phyloP scores from a whole-genome alignment of 2,888 invertebrate species.

The Aphodius granarius region DNA sequence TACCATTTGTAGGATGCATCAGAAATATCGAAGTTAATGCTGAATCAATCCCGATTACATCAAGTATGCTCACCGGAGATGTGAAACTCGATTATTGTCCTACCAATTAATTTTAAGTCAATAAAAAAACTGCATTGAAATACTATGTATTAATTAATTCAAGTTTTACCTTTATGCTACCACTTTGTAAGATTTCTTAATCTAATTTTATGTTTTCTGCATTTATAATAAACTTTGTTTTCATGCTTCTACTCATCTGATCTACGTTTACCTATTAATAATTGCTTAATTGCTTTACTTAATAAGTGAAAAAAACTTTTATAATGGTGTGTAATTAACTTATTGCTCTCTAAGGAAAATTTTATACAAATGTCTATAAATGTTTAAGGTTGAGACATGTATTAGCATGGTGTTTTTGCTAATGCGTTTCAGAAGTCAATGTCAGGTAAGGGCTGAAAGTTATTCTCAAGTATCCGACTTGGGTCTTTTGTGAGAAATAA shows the following conservation, averaged over 20 bases:
- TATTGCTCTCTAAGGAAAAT: no score
- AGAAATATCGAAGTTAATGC: slow-evolving; percentile 69
- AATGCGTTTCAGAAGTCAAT: no score
- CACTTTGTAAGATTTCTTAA: neutral
- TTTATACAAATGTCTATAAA: no score
- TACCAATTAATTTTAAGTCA: slow-evolving; percentile 59
- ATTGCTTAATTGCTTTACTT: neutral
- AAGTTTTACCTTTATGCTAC: neutral
- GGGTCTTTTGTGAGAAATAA: no score
- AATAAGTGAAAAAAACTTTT: neutral
- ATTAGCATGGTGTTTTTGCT: no score
- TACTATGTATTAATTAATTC: neutral
- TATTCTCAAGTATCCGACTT: no score
- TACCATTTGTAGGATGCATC: slow-evolving; percentile 81
- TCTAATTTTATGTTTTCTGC: neutral
- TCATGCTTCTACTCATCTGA: neutral
- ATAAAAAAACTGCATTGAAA: slow-evolving; percentile 5
- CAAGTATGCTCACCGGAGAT: slow-evolving; percentile 68
- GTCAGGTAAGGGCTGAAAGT: no score
- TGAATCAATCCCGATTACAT: slow-evolving; percentile 54
- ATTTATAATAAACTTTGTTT: neutral
- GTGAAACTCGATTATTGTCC: slow-evolving; percentile 82
- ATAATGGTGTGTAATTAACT: no score
- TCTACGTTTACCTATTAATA: neutral
- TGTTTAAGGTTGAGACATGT: no score